A percentile compares a stretch with the other conserved stretches of the same genome.
These are phyloP conservation scores for Drosophila nr. fundita DNA, from an alignment of 2,888 invertebrate genomes.

Conservation along the genomic window DNA sequence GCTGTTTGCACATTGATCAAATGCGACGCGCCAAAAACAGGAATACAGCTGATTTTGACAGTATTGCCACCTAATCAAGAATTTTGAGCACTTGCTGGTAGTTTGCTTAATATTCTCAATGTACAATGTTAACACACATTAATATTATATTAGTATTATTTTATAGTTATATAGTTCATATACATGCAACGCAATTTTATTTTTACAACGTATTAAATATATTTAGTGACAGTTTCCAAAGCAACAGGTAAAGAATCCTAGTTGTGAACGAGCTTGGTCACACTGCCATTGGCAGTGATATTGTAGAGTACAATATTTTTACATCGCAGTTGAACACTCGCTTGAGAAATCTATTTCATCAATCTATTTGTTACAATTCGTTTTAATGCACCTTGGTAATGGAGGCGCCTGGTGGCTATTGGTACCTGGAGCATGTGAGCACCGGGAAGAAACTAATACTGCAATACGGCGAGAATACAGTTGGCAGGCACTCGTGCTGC, in stretches of 20 bases:
- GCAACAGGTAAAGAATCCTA: background rate
- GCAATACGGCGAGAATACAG: constrained; percentile 59
- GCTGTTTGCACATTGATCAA: constrained; percentile 19
- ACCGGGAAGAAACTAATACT: constrained; percentile 36
- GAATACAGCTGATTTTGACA: constrained; percentile 27
- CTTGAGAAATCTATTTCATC: background rate
- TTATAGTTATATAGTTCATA: too few relatives aligned
- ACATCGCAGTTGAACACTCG: background rate
- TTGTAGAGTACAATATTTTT: constrained; percentile 15
- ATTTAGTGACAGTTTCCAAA: background rate
- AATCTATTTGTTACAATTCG: background rate
- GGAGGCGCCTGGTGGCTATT: constrained; percentile 21
- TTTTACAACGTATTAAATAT: background rate
- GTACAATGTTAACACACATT: background rate
- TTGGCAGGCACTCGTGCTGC: constrained; percentile 76
- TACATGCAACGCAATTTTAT: background rate
- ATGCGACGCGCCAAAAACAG: constrained; percentile 31
- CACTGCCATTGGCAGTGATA: background rate
- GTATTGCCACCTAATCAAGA: constrained; percentile 7
- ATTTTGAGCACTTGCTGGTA: background rate
- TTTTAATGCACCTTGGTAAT: constrained; percentile 10
- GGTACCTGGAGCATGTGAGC: constrained; percentile 56
- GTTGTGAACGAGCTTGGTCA: constrained; percentile 6
- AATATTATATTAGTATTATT: background rate
- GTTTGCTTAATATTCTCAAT: background rate